phyloP scores from a whole-genome alignment of 2,797 vertebrate genomes.

The Siniperca obscura region DNA sequence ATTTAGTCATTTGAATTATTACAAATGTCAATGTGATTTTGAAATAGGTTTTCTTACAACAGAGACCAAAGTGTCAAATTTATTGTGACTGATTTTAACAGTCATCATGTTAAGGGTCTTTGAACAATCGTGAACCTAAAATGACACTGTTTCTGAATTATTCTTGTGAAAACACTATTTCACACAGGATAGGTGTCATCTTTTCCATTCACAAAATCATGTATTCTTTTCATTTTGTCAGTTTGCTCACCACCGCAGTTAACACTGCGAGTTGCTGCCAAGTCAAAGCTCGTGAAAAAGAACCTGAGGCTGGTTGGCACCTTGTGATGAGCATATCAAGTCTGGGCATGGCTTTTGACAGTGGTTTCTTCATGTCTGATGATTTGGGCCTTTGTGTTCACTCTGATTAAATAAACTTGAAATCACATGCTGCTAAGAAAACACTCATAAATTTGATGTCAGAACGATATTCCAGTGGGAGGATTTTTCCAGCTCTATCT shows the following conservation, averaged over 20 bases:
- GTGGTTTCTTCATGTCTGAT: constrained; percentile 66
- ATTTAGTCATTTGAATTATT: neutral
- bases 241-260: constrained; percentile 36
- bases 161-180: constrained; percentile 18
- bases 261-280: constrained; percentile 42
- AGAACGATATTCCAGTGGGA: constrained; percentile 62
- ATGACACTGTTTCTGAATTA: neutral
- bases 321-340: constrained; percentile 64
- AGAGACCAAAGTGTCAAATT: neutral
- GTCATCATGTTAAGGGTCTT: neutral
- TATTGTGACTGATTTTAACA: neutral
- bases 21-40: neutral
- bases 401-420: constrained; percentile 75
- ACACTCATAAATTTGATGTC: constrained; percentile 66
- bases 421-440: constrained; percentile 69
- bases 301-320: constrained; percentile 53
- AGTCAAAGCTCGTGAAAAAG: constrained; percentile 60
- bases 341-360: constrained; percentile 56
- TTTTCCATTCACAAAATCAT: constrained; percentile 3
- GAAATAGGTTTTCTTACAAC: neutral
- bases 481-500: constrained; percentile 69
- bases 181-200: neutral
- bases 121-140: neutral
- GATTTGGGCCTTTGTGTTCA: constrained; percentile 60
- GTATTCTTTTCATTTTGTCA: constrained; percentile 24